These are phyloP conservation scores for Sardina pilchardus DNA, from an alignment of 2,113 vertebrate genomes.

Conservation along the genomic window DNA sequence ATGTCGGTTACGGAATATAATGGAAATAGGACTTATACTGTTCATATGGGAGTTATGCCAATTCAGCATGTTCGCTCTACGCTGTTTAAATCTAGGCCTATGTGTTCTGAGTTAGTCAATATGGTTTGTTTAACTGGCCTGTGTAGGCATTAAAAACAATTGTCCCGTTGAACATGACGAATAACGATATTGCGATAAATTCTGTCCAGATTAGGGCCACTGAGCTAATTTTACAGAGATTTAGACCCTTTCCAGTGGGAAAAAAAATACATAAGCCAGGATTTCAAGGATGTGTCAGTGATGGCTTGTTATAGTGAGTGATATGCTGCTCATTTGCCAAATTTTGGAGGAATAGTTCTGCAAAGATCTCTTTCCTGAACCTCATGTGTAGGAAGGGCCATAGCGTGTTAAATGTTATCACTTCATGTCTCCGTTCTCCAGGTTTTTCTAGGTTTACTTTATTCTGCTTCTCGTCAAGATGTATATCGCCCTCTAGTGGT, in stretches of 20 bases:
- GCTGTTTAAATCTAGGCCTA: no score
- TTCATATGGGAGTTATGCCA: background rate
- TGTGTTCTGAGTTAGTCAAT: no score
- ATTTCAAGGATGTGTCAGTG: background rate
- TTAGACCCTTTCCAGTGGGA: background rate
- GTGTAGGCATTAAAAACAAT: no score
- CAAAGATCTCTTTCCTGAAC: background rate
- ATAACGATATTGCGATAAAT: background rate
- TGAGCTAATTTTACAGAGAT: background rate
- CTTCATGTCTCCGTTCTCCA: background rate
- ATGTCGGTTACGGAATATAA: background rate
- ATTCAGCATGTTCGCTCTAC: no score
- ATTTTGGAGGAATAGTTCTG: background rate
- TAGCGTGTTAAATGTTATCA: background rate
- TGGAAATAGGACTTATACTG: no score
- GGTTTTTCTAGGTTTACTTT: background rate
- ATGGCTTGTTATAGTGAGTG: background rate
- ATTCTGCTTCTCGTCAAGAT: background rate
- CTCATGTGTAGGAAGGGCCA: no score
- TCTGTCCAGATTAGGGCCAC: background rate
- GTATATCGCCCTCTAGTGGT: background rate
- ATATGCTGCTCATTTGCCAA: background rate
- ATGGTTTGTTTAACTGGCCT: no score
- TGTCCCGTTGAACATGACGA: background rate
- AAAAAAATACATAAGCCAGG: background rate